phyloP scores from a whole-genome alignment of 1,140 invertebrate genomes.

The Aphaenogaster floridana region DNA sequence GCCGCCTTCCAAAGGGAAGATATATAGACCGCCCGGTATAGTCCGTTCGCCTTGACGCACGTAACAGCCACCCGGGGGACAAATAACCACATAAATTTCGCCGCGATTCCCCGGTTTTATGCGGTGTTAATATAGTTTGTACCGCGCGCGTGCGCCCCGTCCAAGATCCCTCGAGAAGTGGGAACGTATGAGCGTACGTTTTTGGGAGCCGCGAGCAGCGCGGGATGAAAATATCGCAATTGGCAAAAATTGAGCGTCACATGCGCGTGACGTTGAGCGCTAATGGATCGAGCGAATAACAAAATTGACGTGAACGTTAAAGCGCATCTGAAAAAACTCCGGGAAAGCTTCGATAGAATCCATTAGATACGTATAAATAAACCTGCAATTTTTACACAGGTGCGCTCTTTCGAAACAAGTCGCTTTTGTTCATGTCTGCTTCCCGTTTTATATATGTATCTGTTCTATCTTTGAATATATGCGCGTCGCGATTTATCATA shows the following conservation, averaged over 20 bases:
- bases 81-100: slow-evolving; percentile 73
- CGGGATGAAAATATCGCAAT: slow-evolving; percentile 38
- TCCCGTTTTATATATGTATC: slow-evolving; percentile 10
- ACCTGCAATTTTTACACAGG: slow-evolving; percentile 28
- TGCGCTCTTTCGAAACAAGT: slow-evolving; percentile 27
- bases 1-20: slow-evolving; percentile 46
- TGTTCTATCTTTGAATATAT: slow-evolving; percentile 8
- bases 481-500: not conserved
- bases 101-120: slow-evolving; percentile 35
- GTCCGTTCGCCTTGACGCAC: slow-evolving; percentile 59
- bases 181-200: not conserved
- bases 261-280: slow-evolving; percentile 6
- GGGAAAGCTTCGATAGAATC: slow-evolving; percentile 30
- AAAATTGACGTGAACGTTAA: slow-evolving; percentile 51
- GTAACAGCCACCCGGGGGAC: slow-evolving; percentile 62
- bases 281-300: slow-evolving; percentile 58
- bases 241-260: slow-evolving; percentile 47
- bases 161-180: not conserved
- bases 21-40: slow-evolving; percentile 56
- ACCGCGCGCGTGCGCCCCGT: not conserved
- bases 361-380: slow-evolving; percentile 52
- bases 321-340: slow-evolving; percentile 37
- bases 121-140: slow-evolving; percentile 42
- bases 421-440: slow-evolving; percentile 5
- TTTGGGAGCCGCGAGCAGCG: not conserved